These are phyloP conservation scores for Porites rus DNA, from an alignment of 92 coral and sea anemone genomes.

Conservation along the genomic window DNA sequence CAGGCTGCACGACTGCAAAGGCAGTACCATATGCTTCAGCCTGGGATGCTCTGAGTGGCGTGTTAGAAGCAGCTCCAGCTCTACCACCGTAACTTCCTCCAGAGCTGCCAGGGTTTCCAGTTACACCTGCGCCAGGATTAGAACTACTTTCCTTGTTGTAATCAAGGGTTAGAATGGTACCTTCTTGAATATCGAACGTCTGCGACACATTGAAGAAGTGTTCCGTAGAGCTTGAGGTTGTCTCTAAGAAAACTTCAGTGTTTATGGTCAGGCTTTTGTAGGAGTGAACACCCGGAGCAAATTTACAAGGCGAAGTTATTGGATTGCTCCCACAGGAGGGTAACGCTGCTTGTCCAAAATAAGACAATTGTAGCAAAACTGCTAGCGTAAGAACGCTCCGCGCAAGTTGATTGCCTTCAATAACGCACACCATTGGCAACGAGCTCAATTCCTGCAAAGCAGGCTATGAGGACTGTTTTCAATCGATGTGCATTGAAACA, in stretches of 20 bases:
- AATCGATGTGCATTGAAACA: neutral
- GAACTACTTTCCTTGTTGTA: conserved; percentile 48
- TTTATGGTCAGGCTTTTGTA: conserved; percentile 56
- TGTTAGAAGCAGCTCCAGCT: conserved; percentile 78
- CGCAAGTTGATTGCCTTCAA: neutral
- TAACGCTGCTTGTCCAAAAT: conserved; percentile 23
- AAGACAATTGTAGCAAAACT: neutral
- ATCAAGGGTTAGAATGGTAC: conserved; percentile 63
- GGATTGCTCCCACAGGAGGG: conserved; percentile 32
- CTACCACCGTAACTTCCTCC: conserved; percentile 93
- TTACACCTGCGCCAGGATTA: conserved; percentile 62
- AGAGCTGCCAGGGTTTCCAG: conserved; percentile 58
- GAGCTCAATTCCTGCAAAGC: neutral
- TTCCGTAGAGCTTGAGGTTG: conserved; percentile 46
- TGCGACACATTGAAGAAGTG: conserved; percentile 73
- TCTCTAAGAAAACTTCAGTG: conserved; percentile 76
- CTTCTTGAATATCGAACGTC: conserved; percentile 69
- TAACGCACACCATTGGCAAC: conserved; percentile 27
- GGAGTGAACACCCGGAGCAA: conserved; percentile 74
- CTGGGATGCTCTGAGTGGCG: conserved; percentile 63
- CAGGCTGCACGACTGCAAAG: conserved; percentile 63
- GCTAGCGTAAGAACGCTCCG: neutral
- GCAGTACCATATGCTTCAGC: conserved; percentile 75
- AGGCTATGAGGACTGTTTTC: neutral
- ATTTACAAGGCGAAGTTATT: conserved; percentile 72